Evolutionary conservation across 92 coral and sea anemone species (phyloP).

Genomic region (Umimayanthus kanabou): DNA sequence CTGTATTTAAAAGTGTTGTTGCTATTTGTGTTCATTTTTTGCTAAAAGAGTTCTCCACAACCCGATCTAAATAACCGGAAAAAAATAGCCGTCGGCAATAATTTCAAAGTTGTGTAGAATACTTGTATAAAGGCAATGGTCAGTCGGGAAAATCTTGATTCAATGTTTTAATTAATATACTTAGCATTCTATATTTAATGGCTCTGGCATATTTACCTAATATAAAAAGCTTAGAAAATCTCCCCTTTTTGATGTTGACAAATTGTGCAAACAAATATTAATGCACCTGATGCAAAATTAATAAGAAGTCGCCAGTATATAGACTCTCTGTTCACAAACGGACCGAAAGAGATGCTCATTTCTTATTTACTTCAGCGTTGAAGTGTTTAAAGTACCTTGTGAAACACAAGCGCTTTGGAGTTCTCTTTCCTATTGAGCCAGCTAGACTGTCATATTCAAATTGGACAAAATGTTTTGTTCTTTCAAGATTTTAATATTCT

Average conservation of each 20-base stretch:
- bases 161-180: conserved; percentile 16
- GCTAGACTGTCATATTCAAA: neutral
- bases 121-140: neutral
- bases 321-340: neutral
- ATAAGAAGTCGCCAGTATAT: neutral
- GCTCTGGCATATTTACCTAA: neutral
- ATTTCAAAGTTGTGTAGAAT: neutral
- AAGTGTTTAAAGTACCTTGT: neutral
- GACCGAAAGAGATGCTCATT: neutral
- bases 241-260: neutral
- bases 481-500: neutral
- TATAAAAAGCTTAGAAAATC: neutral
- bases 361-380: neutral
- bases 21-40: neutral
- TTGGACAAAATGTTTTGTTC: neutral
- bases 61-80: neutral
- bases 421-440: neutral
- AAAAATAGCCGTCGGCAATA: neutral
- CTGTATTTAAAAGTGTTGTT: neutral
- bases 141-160: neutral
- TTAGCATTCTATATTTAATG: neutral
- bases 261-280: conserved; percentile 9
- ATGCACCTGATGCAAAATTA: neutral
- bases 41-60: neutral
- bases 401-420: too few relatives aligned